Evolutionary conservation across 1,140 invertebrate genomes (phyloP).

Genomic region (Amphibalanus amphitrite): DNA sequence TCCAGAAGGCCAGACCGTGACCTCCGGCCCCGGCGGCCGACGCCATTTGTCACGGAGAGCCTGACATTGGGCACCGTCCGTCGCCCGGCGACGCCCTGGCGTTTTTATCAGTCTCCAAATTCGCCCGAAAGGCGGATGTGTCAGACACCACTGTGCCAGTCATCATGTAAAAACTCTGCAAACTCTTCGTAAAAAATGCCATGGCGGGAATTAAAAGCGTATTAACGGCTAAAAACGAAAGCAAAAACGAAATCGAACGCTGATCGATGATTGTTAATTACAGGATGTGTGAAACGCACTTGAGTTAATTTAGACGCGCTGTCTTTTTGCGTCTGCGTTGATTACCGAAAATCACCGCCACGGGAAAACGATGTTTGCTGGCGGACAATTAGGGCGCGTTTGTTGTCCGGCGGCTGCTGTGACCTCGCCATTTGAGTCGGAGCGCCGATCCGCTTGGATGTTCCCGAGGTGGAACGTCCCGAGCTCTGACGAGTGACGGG

Average conservation of each 20-base stretch:
- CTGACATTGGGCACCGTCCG: not conserved
- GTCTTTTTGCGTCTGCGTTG: not conserved
- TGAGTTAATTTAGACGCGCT: not conserved
- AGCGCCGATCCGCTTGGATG: too few relatives aligned
- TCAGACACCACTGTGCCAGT: not conserved
- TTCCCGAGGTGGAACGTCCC: too few relatives aligned
- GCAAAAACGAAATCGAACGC: not conserved
- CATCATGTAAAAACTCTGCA: not conserved
- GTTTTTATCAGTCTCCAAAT: not conserved
- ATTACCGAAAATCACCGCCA: not conserved
- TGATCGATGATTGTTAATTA: not conserved
- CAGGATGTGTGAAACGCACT: not conserved
- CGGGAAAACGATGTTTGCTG: not conserved
- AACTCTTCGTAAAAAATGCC: not conserved
- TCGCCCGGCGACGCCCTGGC: too few relatives aligned
- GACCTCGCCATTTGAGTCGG: too few relatives aligned
- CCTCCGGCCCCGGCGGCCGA: not conserved
- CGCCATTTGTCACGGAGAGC: not conserved
- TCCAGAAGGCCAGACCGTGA: not conserved
- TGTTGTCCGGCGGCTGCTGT: too few relatives aligned
- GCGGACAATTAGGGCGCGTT: not conserved
- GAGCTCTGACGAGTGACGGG: too few relatives aligned
- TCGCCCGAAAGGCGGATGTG: not conserved
- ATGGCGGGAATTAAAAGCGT: not conserved
- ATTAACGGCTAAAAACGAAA: not conserved